Evolutionary conservation across 1,140 invertebrate genomes (phyloP).

Genomic region (Drosophila bipectinata): DNA sequence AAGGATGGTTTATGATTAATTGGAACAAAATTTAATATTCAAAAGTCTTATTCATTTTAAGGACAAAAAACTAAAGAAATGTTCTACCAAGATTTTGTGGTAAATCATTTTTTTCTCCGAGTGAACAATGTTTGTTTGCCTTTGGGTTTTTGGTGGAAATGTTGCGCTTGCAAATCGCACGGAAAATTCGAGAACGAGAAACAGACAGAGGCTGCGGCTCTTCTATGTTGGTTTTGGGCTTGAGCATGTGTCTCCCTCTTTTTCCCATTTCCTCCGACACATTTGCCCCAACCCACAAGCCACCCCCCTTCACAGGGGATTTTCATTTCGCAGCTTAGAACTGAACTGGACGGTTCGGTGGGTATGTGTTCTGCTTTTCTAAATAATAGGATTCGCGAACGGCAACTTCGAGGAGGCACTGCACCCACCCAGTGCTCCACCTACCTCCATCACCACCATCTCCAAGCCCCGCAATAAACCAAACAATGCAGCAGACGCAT

Average conservation of each 20-base stretch:
- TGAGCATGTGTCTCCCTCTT: slow-evolving; percentile 55
- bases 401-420: slow-evolving; percentile 54
- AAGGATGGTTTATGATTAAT: background rate
- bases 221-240: slow-evolving; percentile 66
- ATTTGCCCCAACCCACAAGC: background rate
- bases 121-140: slow-evolving; percentile 47
- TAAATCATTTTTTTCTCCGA: slow-evolving; percentile 9
- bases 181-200: slow-evolving; percentile 61
- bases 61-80: background rate
- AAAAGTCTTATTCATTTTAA: too few relatives aligned
- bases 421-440: slow-evolving; percentile 10
- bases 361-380: slow-evolving; percentile 49
- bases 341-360: slow-evolving; percentile 10
- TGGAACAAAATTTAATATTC: background rate
- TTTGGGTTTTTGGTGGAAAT: slow-evolving; percentile 75
- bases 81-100: background rate
- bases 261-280: background rate
- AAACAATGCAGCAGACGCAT: slow-evolving; percentile 72
- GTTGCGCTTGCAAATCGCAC: slow-evolving; percentile 78
- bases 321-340: slow-evolving; percentile 75
- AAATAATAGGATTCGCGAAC: slow-evolving; percentile 65
- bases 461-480: slow-evolving; percentile 14
- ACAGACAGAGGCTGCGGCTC: slow-evolving; percentile 14
- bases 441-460: background rate
- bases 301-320: slow-evolving; percentile 43